These are phyloP conservation scores for Escarpia spicata DNA, from an alignment of 2,888 invertebrate genomes.

Conservation along the genomic window DNA sequence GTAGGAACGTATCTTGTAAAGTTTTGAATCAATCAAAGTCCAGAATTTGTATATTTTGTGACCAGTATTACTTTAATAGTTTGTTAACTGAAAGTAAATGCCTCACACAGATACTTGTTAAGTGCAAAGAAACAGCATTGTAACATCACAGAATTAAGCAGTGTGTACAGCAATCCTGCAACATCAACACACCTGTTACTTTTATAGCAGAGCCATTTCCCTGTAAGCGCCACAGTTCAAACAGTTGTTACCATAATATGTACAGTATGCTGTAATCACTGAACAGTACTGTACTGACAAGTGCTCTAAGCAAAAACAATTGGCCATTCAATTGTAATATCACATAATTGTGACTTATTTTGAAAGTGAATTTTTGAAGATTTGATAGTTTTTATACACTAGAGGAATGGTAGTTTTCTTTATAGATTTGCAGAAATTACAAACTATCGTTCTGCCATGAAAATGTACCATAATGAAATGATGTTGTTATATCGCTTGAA, in stretches of 20 bases:
- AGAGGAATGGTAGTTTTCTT: background rate
- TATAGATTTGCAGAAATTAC: background rate
- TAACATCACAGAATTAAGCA: background rate
- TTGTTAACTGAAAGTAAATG: background rate
- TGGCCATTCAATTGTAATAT: too few relatives aligned
- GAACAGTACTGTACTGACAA: background rate
- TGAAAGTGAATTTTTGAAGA: background rate
- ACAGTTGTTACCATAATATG: too few relatives aligned
- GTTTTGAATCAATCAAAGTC: background rate
- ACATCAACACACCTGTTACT: background rate
- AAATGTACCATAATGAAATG: background rate
- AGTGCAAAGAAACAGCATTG: background rate
- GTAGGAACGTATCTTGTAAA: background rate
- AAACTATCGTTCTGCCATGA: background rate
- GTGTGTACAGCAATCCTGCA: background rate
- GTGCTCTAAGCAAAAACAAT: background rate
- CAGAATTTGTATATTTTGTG: background rate
- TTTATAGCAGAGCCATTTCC: background rate
- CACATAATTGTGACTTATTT: too few relatives aligned
- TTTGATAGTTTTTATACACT: background rate
- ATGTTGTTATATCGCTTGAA: background rate
- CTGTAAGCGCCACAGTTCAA: too few relatives aligned
- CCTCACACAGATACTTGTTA: background rate
- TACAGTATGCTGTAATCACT: too few relatives aligned
- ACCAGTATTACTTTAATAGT: background rate